Conservation (phyloP, 2,888 invertebrate genomes). For the Agrotis puta region DNA sequence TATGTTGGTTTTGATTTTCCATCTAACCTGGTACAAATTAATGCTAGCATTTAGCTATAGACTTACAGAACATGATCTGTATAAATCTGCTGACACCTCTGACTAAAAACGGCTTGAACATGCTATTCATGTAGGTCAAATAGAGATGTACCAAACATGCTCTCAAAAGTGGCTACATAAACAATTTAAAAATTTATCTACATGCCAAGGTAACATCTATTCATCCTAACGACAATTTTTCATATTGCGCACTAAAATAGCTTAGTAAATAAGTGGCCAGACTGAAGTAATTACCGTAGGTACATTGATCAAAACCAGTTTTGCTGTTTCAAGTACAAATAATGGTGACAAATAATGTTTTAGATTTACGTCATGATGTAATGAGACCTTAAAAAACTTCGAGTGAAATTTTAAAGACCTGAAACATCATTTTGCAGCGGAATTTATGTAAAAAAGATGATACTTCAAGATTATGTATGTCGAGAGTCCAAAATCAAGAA, state of each 20-base stretch:
- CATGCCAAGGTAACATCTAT: constrained; percentile 39
- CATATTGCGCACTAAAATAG: constrained; percentile 17
- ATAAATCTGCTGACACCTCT: neutral
- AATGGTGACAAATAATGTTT: constrained; percentile 17
- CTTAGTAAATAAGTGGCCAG: constrained; percentile 27
- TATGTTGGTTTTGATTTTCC: neutral
- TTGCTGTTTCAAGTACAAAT: constrained; percentile 43
- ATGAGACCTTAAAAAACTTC: constrained; percentile 35
- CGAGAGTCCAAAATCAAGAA: constrained; percentile 28
- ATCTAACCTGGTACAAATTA: neutral
- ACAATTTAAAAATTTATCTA: constrained; percentile 16
- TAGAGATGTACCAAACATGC: neutral
- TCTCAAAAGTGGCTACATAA: neutral
- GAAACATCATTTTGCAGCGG: constrained; percentile 27
- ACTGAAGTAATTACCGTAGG: constrained; percentile 39
- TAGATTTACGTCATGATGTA: constrained; percentile 48
- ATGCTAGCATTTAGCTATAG: neutral
- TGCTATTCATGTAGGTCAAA: neutral
- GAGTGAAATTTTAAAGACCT: constrained; percentile 10
- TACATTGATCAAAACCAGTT: constrained; percentile 59
- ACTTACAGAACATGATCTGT: neutral
- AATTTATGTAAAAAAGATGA: constrained; percentile 32
- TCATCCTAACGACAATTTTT: constrained; percentile 22
- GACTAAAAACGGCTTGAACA: constrained; percentile 4
- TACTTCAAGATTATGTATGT: constrained; percentile 30